Evolutionary conservation across 2,888 invertebrate genomes (phyloP).

Genomic region (Gasteruption jaculator): DNA sequence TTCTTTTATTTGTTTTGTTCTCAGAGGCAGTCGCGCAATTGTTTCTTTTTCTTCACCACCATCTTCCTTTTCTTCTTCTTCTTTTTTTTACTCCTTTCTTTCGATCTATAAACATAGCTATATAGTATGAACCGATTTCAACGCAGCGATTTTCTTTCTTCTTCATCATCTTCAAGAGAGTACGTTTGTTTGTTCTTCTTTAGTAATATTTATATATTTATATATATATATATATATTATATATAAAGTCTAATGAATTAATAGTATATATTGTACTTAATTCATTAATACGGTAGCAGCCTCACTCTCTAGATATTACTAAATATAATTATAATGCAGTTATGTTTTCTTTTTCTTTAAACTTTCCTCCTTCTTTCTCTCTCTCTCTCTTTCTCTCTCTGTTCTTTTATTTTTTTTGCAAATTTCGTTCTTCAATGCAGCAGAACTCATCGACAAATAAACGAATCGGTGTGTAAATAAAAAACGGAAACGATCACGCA

Average conservation of each 20-base stretch:
- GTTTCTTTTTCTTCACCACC: slow-evolving; percentile 11
- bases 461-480: too few species aligned
- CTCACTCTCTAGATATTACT: slow-evolving; percentile 51
- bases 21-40: slow-evolving; percentile 20
- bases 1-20: slow-evolving; percentile 8
- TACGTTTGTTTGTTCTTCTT: too few species aligned
- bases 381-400: too few species aligned
- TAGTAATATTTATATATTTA: slow-evolving; percentile 47
- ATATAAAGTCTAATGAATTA: slow-evolving; percentile 49
- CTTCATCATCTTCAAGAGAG: too few species aligned
- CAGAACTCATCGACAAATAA: too few species aligned
- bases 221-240: slow-evolving; percentile 46
- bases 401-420: too few species aligned
- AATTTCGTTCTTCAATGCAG: too few species aligned
- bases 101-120: slow-evolving; percentile 1
- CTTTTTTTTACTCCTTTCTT: too few species aligned
- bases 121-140: too few species aligned
- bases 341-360: slow-evolving; percentile 30
- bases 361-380: slow-evolving; percentile 1
- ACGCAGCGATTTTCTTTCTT: too few species aligned
- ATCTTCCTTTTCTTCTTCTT: slow-evolving; percentile 7
- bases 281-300: slow-evolving; percentile 51
- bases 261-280: slow-evolving; percentile 49
- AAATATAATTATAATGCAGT: slow-evolving; percentile 50
- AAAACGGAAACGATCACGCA: too few species aligned